Conservation (phyloP, 2,797 vertebrate species). For the Cryptoprocta ferox region DNA sequence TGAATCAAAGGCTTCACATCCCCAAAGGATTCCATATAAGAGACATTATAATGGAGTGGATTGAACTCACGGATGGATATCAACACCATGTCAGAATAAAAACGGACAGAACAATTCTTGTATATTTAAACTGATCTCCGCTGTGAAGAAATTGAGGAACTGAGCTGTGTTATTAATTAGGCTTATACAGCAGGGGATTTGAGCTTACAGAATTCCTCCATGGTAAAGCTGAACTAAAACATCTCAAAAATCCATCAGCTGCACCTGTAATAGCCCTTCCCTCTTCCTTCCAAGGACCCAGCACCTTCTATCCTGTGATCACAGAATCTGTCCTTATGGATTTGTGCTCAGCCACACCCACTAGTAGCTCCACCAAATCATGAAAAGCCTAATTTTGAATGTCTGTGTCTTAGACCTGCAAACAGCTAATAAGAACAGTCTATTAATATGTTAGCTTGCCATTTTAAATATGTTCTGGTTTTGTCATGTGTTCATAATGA, state of each 20-base stretch:
- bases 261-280: slow-evolving; percentile 34
- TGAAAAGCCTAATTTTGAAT: slow-evolving; percentile 55
- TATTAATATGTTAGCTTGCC: slow-evolving; percentile 77
- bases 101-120: slow-evolving; percentile 71
- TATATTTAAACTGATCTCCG: slow-evolving; percentile 81
- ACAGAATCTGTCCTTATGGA: slow-evolving; percentile 71
- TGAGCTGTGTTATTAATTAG: slow-evolving; percentile 62
- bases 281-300: slow-evolving; percentile 76
- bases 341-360: slow-evolving; percentile 55
- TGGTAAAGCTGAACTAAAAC: slow-evolving; percentile 71
- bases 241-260: slow-evolving; percentile 44
- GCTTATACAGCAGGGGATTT: slow-evolving; percentile 66
- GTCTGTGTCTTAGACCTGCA: slow-evolving; percentile 72
- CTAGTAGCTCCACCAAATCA: slow-evolving; percentile 47
- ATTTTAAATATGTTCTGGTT: slow-evolving; percentile 79
- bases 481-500: slow-evolving; percentile 78
- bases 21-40: slow-evolving; percentile 82
- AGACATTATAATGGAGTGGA: slow-evolving; percentile 76
- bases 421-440: slow-evolving; percentile 50
- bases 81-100: slow-evolving; percentile 18
- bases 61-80: slow-evolving; percentile 74
- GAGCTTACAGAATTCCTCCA: slow-evolving; percentile 77
- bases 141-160: slow-evolving; percentile 76
- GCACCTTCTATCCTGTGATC: slow-evolving; percentile 74
- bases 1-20: slow-evolving; percentile 87